Evolutionary conservation across 2,797 vertebrate genomes (phyloP), one percentile per base, ranked within the genome.

Genomic region (Ctenosaura bakeri): DNA sequence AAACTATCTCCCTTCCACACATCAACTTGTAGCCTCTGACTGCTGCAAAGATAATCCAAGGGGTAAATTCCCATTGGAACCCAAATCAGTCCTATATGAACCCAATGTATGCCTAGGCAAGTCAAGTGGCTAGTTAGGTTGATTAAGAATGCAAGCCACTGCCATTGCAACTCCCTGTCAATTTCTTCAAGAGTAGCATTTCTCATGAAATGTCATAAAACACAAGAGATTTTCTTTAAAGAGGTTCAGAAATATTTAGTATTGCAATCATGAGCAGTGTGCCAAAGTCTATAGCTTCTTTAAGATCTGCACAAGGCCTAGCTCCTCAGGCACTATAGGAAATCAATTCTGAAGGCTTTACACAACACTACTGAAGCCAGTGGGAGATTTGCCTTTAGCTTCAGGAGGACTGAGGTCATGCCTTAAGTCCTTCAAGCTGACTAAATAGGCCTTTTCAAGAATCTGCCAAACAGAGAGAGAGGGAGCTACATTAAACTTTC

Each of bases 71-170:
- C 52, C 26, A 91, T 66, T 22, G 71, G 50, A 74, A 69, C 83
- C 14, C 54, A 86, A 79, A 90, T 89, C 81, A 94, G 85, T 91
- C 87, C 78, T 81, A 90, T 85, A 89, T 74, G 80, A 80, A 83
- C 26, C n/a, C 86, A 56, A 69, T 66, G 9, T 66, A 76, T 78
- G 66, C 71, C 77, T 89, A 64, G 42, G 81, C 8, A 90, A 42
- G 4, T 42, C 38, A 13, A 88, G 80, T 32, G 83, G 59, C 87
- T 22, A 42, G 62, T 76, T 88, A 64, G 80, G 3, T 26, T 76
- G 10, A 77, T 52, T 88, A 56, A 52, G 81, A 35, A 69, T 69
- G 54, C 16, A 77, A 26, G 32, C 10, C 20, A 22, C 24, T 81
- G 54, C 20, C 26, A 35, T 4, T 64, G 78, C 4, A 46, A 81